Evolutionary conservation across 2,888 invertebrate species (phyloP), one percentile per base, ranked within the genome.

Genomic region (Dasysyrphus albostriatus): DNA sequence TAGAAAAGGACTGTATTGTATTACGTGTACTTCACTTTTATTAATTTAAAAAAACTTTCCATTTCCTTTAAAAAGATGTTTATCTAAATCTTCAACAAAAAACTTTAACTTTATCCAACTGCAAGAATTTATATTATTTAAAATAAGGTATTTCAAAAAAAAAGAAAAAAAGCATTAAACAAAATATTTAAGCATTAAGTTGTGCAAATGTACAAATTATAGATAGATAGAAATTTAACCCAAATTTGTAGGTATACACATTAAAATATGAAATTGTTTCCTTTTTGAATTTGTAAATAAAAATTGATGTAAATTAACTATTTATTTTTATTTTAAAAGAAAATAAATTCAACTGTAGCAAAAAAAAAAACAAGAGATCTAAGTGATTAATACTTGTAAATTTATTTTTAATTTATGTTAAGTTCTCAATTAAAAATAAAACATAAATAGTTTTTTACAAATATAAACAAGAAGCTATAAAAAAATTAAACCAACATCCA

Each of bases 191-290:
- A 63, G 54, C 32, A 59, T 32, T 70, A 49, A 72, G 51, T 24
- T 78, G 78, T 72, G 75, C 54, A 72, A 84, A 76, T 84, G 84
- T 84, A 80, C 37, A 84, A 63, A 74, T 29, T 72, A 79, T 84
- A 84, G 84, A 65, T 72, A 76, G 70, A 47, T 47, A 51, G 14
- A 54, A 7, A 29, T 42, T 67, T 42, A 70, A 83, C 72, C 32
- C 44, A 47, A 78, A 79, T 56, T 56, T 67, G 65, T 83, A 56
- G 29, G 29, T 24, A 63, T 63, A 61, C 3, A 4, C 10, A 32
- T 24, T 10, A 49, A 54, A 24, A 54, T 10, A 54, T 12, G 5
- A 49, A 49, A 19, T 19, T 19, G 5, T 51, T 51, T 51, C 10
- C 19, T 1, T 49, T 49, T 49, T 49, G 9, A 54, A 39, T 39